Evolutionary conservation across 2,888 invertebrate species (phyloP), one percentile per base, ranked within the genome.

Genomic region (Ormia ochracea): DNA sequence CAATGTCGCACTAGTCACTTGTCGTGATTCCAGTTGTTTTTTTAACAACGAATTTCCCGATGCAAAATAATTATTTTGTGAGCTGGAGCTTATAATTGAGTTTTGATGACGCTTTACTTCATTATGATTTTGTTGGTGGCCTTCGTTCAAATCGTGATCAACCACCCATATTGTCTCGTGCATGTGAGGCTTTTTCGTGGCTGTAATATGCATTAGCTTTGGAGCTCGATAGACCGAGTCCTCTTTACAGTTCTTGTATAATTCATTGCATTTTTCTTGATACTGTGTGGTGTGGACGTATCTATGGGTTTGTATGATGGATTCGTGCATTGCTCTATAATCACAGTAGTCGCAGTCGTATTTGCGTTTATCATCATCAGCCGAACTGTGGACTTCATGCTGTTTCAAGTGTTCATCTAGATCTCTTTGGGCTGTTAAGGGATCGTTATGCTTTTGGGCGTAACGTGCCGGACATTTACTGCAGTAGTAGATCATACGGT

Each of bases 211-310:
- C 79, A 92, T 90, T 54, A 93, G 84, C 74, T 91, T 90, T 6
- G 95, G 95, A 74, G 93, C 93, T 56, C 92, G 92, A 85, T 93
- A 92, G 38, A 92, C 90, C 0, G 92, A 90, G 83, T 94, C 93
- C 31, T 92, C 91, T 36, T 91, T 92, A 85, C 94, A 94, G 81
- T 93, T 90, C 38, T 92, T 91, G 82, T 93, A 92, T 17, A 95
- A 90, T 85, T 93, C 92, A 85, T 93, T 93, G 6, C 94, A 94
- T 86, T 94, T 93, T 28, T 94, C 93, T 87, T 95, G 94, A 88
- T 96, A 96, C 85, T 95, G 94, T 52, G 92, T 92, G 0, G 94
- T 93, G 86, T 96, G 96, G 0, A 96, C 94, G 82, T 91, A 91
- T 19, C 91, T 91, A 87, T 96, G 96, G 0, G 93, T 91, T 45